Evolutionary conservation across 2,797 vertebrate species (phyloP).

Genomic region (Amphiprion clarkii): DNA sequence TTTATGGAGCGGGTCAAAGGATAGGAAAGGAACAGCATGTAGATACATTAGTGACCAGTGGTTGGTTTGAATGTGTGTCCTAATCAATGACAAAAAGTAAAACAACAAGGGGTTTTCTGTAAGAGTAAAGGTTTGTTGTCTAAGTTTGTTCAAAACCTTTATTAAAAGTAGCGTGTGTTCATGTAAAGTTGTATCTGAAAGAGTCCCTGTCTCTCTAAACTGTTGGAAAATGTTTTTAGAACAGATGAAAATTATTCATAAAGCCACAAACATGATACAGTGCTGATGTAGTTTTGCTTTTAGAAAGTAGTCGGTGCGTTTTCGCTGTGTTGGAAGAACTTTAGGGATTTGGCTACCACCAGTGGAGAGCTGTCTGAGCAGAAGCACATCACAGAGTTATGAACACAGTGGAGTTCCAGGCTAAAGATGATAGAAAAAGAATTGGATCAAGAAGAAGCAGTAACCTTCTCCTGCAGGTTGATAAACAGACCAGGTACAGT

Average conservation of each 20-base stretch:
- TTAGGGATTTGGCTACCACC: constrained; percentile 17
- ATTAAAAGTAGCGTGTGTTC: too few relatives aligned
- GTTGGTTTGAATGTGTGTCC: too few relatives aligned
- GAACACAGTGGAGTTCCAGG: constrained; percentile 14
- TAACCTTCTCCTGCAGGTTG: constrained; percentile 14
- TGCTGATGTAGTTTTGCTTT: background rate
- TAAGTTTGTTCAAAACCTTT: background rate
- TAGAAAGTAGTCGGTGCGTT: background rate
- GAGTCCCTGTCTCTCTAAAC: background rate
- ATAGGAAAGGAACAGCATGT: too few relatives aligned
- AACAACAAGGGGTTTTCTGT: too few relatives aligned
- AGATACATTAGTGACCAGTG: too few relatives aligned
- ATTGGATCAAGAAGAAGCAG: constrained; percentile 33
- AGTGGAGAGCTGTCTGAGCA: background rate
- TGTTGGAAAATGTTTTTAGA: constrained; percentile 12
- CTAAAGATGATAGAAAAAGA: constrained; percentile 13
- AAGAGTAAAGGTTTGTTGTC: too few relatives aligned
- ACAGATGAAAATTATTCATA: background rate
- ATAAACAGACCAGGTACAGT: constrained; percentile 12
- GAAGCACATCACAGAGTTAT: constrained; percentile 19
- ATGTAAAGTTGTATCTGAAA: background rate
- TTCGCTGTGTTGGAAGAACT: constrained; percentile 9
- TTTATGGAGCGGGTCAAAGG: too few relatives aligned
- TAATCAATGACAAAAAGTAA: too few relatives aligned
- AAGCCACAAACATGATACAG: background rate